Base-by-base conservation (phyloP, 2,888 invertebrate genomes). In the Neoitamus cyanurus region DNA sequence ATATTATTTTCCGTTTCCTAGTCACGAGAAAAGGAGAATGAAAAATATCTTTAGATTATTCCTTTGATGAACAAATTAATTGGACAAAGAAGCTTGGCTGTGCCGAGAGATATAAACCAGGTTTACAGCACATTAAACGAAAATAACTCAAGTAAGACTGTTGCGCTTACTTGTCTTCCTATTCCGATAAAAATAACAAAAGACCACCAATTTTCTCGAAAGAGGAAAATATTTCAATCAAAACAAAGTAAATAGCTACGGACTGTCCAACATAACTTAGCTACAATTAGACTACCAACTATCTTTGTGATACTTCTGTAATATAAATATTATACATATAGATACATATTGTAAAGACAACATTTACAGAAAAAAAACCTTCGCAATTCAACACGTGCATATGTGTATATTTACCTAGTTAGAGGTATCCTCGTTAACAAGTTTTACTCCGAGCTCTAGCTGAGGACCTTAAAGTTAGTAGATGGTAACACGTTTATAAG, bases 281-380 rank as follows among this genome's bases (percentile, higher is more conserved):
- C 36, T 73, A 34, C 28, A 70, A 70, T 30, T 70, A 70, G 46
- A 77, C n/a, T 46, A 46, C 30, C 73, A 84, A 83, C 85, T 85
- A 85, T 85, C 85, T 85, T 85, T 85, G 85, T 85, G 85, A 85
- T 85, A 85, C 85, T 85, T 85, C 85, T 85, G 84, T 85, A 34
- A 58, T 58, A 58, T 34, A 11, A 80, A 36, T 80, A 80, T 34
- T 80, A 34, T 46, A 46, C 28, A 46, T 36, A 37, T 37, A 30
- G 25, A 77, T 80, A 68, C 80, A 34, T 58, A 34, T 37, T 37
- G 20, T 58, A 7, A 58, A 58, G 25, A 58, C 7, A 58, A 58
- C 25, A 58, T 58, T 42, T 20, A 58, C 58, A 20, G 25, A 58
- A 58, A 58, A 58, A 20, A 58, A 25, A 25, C 20, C 58, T 58